Evolutionary conservation across 2,113 vertebrate genomes (phyloP), one percentile per base, ranked within the genome.

Genomic region (Panurus biarmicus): DNA sequence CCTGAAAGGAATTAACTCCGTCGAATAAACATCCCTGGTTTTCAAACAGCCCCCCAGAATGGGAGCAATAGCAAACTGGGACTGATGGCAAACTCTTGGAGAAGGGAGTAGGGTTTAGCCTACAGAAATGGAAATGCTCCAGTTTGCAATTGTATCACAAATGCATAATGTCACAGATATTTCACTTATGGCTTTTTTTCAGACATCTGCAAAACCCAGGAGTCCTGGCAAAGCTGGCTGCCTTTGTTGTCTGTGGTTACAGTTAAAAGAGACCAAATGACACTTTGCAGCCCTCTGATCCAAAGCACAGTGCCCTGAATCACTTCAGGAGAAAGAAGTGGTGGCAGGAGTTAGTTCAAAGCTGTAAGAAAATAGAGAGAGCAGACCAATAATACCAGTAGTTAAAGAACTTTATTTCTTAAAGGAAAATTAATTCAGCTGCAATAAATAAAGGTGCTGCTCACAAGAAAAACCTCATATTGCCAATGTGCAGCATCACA

Each of bases 1-100:
- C 80, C 90, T 85, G 81, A 64, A 94, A 91, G 72, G 86, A 92
- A 95, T 96, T 95, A 95, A 64, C 61, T 94, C 53, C 2, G 0
- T 64, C 75, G 91, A 88, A 93, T 62, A 89, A 85, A 88, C 16
- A 58, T 51, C 25, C 20, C 36, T 77, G 36, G 38, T n/a, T 94
- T 81, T 54, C 54, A 75, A 82, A 62, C 24, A 73, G 72, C 31
- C 45, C 82, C 75, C 90, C 29, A 21, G 78, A 82, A 91, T 65
- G 71, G 47, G 28, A 89, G 19, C 2, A 1, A 69, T 17, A 60
- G 78, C 2, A 0, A 35, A 35, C 50, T 31, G 31, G 60, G 42
- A 51, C n/a, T 66, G 85, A 57, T 61, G 67, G 47, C 66, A 61
- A 73, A 69, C 42, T 65, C 51, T 22, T 64, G 85, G 36, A 85